Conservation (phyloP, 2,888 invertebrate genomes). For the Lepeophtheirus nordmannii region DNA sequence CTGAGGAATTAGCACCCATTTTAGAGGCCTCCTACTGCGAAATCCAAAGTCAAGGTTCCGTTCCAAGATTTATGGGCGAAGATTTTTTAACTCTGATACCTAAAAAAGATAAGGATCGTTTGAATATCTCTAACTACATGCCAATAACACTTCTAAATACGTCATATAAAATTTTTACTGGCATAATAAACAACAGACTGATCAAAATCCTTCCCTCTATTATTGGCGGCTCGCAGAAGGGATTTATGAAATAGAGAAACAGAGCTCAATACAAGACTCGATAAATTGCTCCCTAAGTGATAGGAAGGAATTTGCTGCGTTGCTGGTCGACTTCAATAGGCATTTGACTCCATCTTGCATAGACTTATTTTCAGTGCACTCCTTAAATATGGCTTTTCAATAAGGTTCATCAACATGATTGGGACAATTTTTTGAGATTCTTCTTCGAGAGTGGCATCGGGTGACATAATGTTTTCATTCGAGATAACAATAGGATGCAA, state of each 20-base stretch:
- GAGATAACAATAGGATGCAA: neutral
- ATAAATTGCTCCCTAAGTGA: too few relatives aligned
- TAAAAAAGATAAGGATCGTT: neutral
- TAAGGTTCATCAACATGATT: neutral
- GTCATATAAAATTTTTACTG: neutral
- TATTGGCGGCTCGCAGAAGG: neutral
- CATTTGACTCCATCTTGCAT: too few relatives aligned
- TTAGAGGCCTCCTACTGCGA: neutral
- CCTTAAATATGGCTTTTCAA: neutral
- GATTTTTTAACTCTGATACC: neutral
- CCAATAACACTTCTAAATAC: neutral
- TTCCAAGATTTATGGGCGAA: neutral
- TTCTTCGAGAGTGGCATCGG: neutral
- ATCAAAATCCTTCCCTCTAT: neutral
- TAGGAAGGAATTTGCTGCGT: too few relatives aligned
- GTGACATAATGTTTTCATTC: neutral
- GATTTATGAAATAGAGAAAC: neutral
- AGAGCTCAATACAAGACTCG: neutral
- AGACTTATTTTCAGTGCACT: too few relatives aligned
- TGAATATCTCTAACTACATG: neutral
- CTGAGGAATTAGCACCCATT: neutral
- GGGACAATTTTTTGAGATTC: neutral
- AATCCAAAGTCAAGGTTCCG: neutral
- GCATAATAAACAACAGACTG: neutral
- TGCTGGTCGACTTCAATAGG: too few relatives aligned